Percentiles rank a stretch among this genome's conserved stretches.
phyloP scores from a whole-genome alignment of 2,797 vertebrate genomes.

The Myoxocephalus aenaeus region DNA sequence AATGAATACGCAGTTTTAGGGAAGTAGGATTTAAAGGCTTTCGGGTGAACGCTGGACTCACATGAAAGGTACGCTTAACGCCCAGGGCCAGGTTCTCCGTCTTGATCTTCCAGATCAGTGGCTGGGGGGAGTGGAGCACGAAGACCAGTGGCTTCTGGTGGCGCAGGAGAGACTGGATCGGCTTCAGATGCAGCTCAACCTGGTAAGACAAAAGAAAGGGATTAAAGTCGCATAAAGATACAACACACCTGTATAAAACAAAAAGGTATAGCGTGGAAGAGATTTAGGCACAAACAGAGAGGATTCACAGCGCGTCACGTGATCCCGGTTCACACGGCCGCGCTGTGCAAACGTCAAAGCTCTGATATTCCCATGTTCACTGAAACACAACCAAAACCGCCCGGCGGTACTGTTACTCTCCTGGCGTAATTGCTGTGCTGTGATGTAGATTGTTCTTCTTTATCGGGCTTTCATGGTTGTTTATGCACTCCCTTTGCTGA shows the following conservation, averaged over 20 bases:
- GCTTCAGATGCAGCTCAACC: slow-evolving; percentile 93
- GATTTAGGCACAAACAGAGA: neutral
- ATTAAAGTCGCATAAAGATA: slow-evolving; percentile 10
- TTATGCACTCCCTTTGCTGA: slow-evolving; percentile 74
- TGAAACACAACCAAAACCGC: slow-evolving; percentile 25
- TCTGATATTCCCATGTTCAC: slow-evolving; percentile 36
- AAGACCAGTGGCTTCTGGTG: slow-evolving; percentile 95
- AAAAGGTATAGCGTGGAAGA: neutral
- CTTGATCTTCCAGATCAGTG: slow-evolving; percentile 92
- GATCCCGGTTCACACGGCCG: slow-evolving; percentile 22
- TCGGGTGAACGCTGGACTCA: slow-evolving; percentile 83
- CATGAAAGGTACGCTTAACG: slow-evolving; percentile 90
- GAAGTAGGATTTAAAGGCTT: slow-evolving; percentile 64
- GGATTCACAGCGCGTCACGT: slow-evolving; percentile 5
- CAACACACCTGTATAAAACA: neutral
- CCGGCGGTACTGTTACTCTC: slow-evolving; percentile 4
- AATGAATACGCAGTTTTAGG: slow-evolving; percentile 71
- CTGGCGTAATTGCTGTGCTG: slow-evolving; percentile 38
- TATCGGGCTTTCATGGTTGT: slow-evolving; percentile 70
- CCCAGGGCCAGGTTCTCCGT: slow-evolving; percentile 89
- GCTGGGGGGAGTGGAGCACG: slow-evolving; percentile 91
- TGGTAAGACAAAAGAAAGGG: slow-evolving; percentile 63
- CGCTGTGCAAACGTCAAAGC: slow-evolving; percentile 17
- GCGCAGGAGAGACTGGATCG: slow-evolving; percentile 90
- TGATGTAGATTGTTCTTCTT: slow-evolving; percentile 56